Evolutionary conservation across 2,888 invertebrate species (phyloP), one percentile per base, ranked within the genome.

Genomic region (Tinea semifulvella): DNA sequence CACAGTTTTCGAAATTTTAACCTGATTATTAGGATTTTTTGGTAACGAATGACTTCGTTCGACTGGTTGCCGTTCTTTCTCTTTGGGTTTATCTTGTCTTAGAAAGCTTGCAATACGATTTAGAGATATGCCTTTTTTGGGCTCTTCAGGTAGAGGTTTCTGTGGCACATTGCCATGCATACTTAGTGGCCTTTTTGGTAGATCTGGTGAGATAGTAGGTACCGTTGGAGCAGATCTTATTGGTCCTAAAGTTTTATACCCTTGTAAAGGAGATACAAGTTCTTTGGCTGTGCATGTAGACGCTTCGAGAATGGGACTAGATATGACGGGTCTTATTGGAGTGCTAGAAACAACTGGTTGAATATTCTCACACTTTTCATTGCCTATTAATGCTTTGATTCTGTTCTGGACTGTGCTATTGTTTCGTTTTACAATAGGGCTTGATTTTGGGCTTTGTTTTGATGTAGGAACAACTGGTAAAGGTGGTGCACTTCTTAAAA

Each of bases 211-310:
- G 0, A 53, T 50, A 1, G 45, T 51, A 0, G 84, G 84, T 2
- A 80, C 57, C 0, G 75, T 77, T 0, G 90, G 88, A 0, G 87
- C 88, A 0, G 86, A 71, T 48, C 88, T 70, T 0, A 71, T 47
- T 54, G 0, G 89, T 0, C 86, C 77, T 48, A 86, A 79, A 0
- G 86, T 85, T 44, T 85, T 85, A 0, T 83, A 79, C 1, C 84
- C 80, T 57, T 84, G 83, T 22, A 88, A 70, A 0, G 89, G 87
- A 0, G 86, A 85, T 36, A 88, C 83, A 6, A 91, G 60, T 54
- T 91, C 90, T 56, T 90, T 88, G 0, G 90, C 90, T 0, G 90
- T 88, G 52, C 90, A 90, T 0, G 93, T 93, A 0, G 93, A 93
- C 2, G 89, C 86, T 63, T 92, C 91, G 43, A 94, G 68, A 42